Percentiles rank a stretch among this genome's conserved stretches.
phyloP scores from a whole-genome alignment of 2,113 vertebrate species.

The Xenus cinereus region DNA sequence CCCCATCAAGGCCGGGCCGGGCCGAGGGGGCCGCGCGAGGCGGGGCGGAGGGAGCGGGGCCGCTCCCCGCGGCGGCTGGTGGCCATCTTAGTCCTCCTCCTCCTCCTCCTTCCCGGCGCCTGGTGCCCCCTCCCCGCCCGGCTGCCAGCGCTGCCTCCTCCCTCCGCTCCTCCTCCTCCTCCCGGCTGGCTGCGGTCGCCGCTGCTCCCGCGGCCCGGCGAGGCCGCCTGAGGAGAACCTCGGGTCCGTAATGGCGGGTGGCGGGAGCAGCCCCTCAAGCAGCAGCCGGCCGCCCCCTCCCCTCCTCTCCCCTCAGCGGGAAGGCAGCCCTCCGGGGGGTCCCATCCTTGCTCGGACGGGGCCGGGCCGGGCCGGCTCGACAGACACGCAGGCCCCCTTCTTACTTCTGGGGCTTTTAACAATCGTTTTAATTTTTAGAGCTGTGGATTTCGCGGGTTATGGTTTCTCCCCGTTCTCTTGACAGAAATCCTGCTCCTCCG shows the following conservation, averaged over 20 bases:
- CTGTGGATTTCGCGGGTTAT: neutral
- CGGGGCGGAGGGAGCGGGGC: neutral
- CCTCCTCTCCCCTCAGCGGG: neutral
- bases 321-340: neutral
- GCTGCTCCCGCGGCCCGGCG: neutral
- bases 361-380: too few species aligned
- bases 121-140: slow-evolving; percentile 47
- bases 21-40: neutral
- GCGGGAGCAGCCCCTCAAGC: neutral
- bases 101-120: neutral
- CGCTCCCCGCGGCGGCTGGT: slow-evolving; percentile 39
- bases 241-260: neutral
- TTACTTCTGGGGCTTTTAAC: neutral
- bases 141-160: slow-evolving; percentile 38
- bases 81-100: slow-evolving; percentile 58
- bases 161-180: slow-evolving; percentile 2
- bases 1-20: slow-evolving; percentile 34
- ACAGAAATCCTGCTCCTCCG: neutral
- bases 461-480: neutral
- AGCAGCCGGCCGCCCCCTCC: neutral
- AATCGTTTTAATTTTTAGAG: neutral
- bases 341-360: neutral
- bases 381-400: neutral
- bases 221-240: neutral
- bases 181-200: neutral